phyloP scores from a whole-genome alignment of 2,113 vertebrate species.

The Girardinichthys multiradiatus region DNA sequence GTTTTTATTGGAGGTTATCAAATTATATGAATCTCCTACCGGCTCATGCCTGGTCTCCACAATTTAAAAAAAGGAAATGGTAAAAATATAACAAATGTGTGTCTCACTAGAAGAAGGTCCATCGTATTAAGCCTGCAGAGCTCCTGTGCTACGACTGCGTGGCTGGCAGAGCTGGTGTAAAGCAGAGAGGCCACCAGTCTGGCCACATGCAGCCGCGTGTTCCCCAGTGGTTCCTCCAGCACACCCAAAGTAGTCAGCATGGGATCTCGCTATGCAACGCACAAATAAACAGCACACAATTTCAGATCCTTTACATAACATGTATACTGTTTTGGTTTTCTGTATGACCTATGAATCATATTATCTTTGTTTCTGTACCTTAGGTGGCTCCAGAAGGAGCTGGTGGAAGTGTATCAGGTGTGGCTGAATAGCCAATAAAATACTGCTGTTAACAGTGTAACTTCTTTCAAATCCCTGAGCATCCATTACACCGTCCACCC shows the following conservation, averaged over 20 bases:
- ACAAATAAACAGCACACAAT: constrained; percentile 8
- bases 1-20: no score
- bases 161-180: constrained; percentile 85
- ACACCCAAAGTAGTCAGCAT: constrained; percentile 93
- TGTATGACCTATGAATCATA: not conserved
- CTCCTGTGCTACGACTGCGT: constrained; percentile 89
- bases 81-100: not conserved
- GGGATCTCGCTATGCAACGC: constrained; percentile 79
- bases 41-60: not conserved
- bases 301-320: not conserved
- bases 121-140: constrained; percentile 92
- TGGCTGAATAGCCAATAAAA: constrained; percentile 89
- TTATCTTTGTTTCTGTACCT: constrained; percentile 79
- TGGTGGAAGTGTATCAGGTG: constrained; percentile 94
- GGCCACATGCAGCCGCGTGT: constrained; percentile 90
- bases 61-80: not conserved
- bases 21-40: no score
- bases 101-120: constrained; percentile 90
- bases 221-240: constrained; percentile 93
- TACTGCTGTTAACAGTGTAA: constrained; percentile 87
- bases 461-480: constrained; percentile 80
- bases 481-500: constrained; percentile 79
- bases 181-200: constrained; percentile 92
- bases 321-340: not conserved
- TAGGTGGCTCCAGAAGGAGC: constrained; percentile 92